A percentile compares a stretch with the other conserved stretches of the same genome.
Conservation (phyloP, 2,797 vertebrate species). For the Tangara arthus region DNA sequence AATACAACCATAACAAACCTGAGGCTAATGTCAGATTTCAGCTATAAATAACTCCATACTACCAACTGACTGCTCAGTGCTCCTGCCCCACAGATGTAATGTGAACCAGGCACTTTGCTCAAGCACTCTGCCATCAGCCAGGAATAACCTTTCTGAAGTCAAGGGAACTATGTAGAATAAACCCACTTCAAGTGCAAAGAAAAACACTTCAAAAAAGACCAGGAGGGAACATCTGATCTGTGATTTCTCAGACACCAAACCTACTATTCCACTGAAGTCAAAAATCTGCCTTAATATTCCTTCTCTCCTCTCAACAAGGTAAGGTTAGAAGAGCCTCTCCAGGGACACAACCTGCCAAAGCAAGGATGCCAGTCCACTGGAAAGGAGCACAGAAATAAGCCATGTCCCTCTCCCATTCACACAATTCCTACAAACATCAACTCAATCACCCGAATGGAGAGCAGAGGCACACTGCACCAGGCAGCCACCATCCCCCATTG, state of each 20-base stretch:
- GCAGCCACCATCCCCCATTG: accelerated
- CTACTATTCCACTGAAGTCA: background rate
- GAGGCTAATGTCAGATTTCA: background rate
- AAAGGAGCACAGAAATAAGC: background rate
- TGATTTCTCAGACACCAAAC: background rate
- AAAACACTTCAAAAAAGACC: background rate
- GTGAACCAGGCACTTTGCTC: background rate
- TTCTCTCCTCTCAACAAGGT: background rate
- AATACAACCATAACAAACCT: background rate
- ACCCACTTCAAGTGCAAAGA: background rate
- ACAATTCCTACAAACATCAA: background rate
- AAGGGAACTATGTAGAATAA: background rate
- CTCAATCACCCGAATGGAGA: background rate
- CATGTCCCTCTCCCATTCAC: accelerated
- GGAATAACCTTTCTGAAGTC: background rate
- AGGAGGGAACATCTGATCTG: background rate
- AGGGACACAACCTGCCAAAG: background rate
- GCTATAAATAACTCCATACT: background rate
- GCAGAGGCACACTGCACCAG: background rate
- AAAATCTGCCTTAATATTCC: background rate
- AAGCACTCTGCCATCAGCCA: background rate
- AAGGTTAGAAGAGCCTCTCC: background rate
- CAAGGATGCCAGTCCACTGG: background rate
- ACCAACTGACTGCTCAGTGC: background rate
- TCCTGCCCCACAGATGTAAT: background rate